Percentiles rank a stretch among this genome's conserved stretches.
phyloP scores from a whole-genome alignment of 2,797 vertebrate genomes.

The Enteromius radiatus region DNA sequence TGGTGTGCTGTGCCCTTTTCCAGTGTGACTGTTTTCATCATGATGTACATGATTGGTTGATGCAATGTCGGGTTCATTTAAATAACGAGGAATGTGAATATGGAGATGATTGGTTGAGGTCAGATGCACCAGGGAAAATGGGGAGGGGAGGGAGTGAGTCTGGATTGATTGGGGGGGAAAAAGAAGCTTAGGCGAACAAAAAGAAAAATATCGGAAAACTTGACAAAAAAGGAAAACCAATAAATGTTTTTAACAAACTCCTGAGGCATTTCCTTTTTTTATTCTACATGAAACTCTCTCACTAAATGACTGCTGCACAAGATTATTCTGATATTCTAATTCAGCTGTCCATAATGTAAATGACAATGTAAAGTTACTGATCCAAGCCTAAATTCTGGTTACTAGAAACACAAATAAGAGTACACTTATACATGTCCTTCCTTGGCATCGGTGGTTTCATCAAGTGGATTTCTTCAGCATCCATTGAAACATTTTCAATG shows the following conservation, averaged over 20 bases:
- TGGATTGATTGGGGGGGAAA: slow-evolving; percentile 63
- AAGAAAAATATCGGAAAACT: slow-evolving; percentile 68
- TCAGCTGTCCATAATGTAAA: background rate
- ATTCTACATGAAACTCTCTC: background rate
- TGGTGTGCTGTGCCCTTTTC: slow-evolving; percentile 10
- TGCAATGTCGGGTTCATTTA: slow-evolving; percentile 14
- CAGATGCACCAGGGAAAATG: slow-evolving; percentile 46
- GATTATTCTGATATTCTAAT: background rate
- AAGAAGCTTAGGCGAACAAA: slow-evolving; percentile 63
- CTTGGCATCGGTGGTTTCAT: background rate
- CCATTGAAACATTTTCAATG: background rate
- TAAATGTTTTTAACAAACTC: slow-evolving; percentile 91
- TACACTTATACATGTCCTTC: background rate
- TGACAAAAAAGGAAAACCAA: slow-evolving; percentile 77
- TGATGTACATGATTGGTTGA: background rate
- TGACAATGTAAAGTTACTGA: background rate
- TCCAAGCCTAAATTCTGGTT: background rate
- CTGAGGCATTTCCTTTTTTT: slow-evolving; percentile 55
- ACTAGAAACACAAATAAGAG: background rate
- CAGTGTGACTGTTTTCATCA: slow-evolving; percentile 4
- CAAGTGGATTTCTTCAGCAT: background rate
- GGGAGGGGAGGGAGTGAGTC: slow-evolving; percentile 57
- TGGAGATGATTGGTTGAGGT: slow-evolving; percentile 56
- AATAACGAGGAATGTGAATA: slow-evolving; percentile 9
- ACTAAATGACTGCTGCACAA: background rate